phyloP scores from a whole-genome alignment of 1,140 invertebrate species.

The Archivesica marissinica region DNA sequence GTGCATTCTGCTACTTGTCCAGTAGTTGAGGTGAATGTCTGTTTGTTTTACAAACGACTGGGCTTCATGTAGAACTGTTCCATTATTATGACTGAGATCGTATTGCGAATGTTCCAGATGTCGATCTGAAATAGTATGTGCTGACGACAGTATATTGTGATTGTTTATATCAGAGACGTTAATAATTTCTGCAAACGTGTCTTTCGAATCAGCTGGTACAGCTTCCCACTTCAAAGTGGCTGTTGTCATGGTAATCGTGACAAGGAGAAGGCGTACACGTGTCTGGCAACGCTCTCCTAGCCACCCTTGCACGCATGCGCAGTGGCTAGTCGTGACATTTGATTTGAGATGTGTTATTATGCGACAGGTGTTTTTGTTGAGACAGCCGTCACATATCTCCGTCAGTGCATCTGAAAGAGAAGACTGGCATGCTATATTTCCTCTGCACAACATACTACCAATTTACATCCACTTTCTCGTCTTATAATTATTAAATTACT shows the following conservation, averaged over 20 bases:
- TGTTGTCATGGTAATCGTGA: slow-evolving; percentile 39
- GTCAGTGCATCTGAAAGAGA: not conserved
- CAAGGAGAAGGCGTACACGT: not conserved
- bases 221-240: slow-evolving; percentile 10
- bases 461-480: no score
- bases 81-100: not conserved
- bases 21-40: slow-evolving; percentile 8
- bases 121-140: not conserved
- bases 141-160: not conserved
- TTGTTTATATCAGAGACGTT: not conserved
- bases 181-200: not conserved
- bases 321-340: not conserved
- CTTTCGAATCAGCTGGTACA: not conserved
- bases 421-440: no score
- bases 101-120: not conserved
- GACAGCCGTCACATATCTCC: slow-evolving; percentile 12
- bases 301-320: slow-evolving; percentile 14
- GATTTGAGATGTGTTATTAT: slow-evolving; percentile 1
- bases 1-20: not conserved
- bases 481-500: no score
- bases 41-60: not conserved
- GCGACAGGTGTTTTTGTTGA: slow-evolving; percentile 19
- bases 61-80: not conserved
- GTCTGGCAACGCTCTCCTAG: slow-evolving; percentile 7
- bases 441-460: no score